Base-by-base conservation (phyloP, 2,113 vertebrate genomes). In the Anser brachyrhynchus region DNA sequence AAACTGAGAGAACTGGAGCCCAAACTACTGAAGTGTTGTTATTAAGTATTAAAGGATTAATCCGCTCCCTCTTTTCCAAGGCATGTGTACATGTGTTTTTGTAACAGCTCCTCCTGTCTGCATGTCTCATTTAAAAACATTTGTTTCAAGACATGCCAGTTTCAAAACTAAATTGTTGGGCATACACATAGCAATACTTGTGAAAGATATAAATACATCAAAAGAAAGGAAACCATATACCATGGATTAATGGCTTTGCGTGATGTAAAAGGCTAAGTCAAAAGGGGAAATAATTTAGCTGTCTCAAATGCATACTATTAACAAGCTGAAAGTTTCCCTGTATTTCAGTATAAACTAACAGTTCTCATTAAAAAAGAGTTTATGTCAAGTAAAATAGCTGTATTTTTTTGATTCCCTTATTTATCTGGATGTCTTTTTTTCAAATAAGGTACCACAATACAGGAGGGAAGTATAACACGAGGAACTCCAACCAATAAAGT, bases 381-480 rank as follows among this genome's bases (percentile, higher is more conserved):
- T 44, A 49, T 64, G 86, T 94, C 29, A 72, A 74, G 19, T 21
- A 10, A 25, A 81, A 25, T 61, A 37, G 72, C 72, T 66, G 9
- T 39, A 13, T 10, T 57, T 31, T 23, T 37, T 14, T 11, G 20
- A 41, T 52, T 65, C 18, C 44, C 3, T 37, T 70, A 55, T 61
- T 71, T 86, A 92, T 81, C 44, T 71, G 6, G 8, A 46, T 90
- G 18, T 94, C 20, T 61, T 79, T 49, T 81, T 90, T 95, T 89
- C 91, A 67, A 88, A 96, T 46, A 88, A 99, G 99, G 98, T 96
- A 98, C 98, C 70, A 72, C 98, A 1, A 98, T 99, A 82, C 99
- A 99, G 90, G 99, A 99, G 78, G 98, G 99, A 65, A 98, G 98
- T 82, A 98, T 99, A 95, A 98, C 98, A 23, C 98, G 99, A 94